phyloP scores from a whole-genome alignment of 2,113 vertebrate genomes.

The Atherinomorus stipes region DNA sequence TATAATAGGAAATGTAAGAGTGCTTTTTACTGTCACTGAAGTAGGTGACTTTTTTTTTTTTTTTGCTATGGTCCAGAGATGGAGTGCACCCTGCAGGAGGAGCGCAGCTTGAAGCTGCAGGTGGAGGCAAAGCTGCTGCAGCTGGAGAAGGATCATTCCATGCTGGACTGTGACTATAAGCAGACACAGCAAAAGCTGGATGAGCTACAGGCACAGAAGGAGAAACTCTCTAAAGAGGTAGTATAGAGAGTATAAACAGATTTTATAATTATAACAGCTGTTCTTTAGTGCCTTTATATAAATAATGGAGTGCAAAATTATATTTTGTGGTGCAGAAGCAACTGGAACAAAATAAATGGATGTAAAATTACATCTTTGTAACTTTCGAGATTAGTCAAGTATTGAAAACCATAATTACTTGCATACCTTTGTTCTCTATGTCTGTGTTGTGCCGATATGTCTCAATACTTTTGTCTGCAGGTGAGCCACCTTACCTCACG shows the following conservation, averaged over 20 bases:
- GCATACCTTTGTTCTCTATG: neutral
- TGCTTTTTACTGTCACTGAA: neutral
- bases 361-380: neutral
- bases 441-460: too few species aligned
- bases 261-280: too few species aligned
- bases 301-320: too few species aligned
- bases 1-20: neutral
- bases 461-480: slow-evolving; percentile 74
- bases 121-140: slow-evolving; percentile 91
- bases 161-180: slow-evolving; percentile 94
- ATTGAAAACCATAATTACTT: neutral
- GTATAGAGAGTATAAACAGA: too few species aligned
- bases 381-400: too few species aligned
- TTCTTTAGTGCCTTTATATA: too few species aligned
- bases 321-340: too few species aligned
- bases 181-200: slow-evolving; percentile 89
- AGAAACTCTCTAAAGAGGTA: slow-evolving; percentile 91
- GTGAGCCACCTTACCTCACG: slow-evolving; percentile 89
- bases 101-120: slow-evolving; percentile 89
- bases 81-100: slow-evolving; percentile 92
- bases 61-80: slow-evolving; percentile 82
- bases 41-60: neutral
- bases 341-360: neutral
- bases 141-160: slow-evolving; percentile 90
- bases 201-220: slow-evolving; percentile 88